These are phyloP conservation scores for Dipodomys spectabilis DNA, from an alignment of 2,113 vertebrate species.

Conservation along the genomic window DNA sequence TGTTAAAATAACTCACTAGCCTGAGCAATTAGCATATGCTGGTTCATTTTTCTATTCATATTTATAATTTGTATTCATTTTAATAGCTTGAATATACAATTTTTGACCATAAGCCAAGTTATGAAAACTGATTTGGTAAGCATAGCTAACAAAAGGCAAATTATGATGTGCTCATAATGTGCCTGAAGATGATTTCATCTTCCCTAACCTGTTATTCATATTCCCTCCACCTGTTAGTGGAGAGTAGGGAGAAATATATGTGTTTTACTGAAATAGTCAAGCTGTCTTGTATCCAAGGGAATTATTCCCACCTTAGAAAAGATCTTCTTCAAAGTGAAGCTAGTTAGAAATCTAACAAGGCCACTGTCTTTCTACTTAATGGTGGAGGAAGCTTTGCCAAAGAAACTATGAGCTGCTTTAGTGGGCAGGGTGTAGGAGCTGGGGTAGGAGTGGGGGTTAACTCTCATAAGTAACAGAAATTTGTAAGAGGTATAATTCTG, in stretches of 20 bases:
- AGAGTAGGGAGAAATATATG: background rate
- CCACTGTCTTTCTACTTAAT: background rate
- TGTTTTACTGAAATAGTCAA: background rate
- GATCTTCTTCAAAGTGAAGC: background rate
- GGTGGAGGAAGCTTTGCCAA: background rate
- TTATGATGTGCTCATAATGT: background rate
- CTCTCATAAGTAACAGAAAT: background rate
- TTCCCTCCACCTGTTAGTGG: background rate
- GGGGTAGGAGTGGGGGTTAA: too few relatives aligned
- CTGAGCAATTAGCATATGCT: background rate
- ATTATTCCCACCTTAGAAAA: background rate
- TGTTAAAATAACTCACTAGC: background rate
- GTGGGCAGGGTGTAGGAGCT: background rate
- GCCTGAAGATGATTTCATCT: constrained; percentile 33
- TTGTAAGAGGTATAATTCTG: background rate
- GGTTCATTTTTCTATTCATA: background rate
- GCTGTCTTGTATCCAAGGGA: background rate
- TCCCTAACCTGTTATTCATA: background rate
- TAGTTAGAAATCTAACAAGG: background rate
- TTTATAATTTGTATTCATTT: constrained; percentile 37
- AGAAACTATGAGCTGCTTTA: background rate
- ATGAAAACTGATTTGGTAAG: background rate
- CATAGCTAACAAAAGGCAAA: constrained; percentile 18
- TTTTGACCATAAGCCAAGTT: constrained; percentile 23
- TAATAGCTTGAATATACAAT: background rate